Percentiles rank a stretch among this genome's conserved stretches.
These are phyloP conservation scores for Drosophila pandora DNA, from an alignment of 1,140 invertebrate genomes.

Conservation along the genomic window DNA sequence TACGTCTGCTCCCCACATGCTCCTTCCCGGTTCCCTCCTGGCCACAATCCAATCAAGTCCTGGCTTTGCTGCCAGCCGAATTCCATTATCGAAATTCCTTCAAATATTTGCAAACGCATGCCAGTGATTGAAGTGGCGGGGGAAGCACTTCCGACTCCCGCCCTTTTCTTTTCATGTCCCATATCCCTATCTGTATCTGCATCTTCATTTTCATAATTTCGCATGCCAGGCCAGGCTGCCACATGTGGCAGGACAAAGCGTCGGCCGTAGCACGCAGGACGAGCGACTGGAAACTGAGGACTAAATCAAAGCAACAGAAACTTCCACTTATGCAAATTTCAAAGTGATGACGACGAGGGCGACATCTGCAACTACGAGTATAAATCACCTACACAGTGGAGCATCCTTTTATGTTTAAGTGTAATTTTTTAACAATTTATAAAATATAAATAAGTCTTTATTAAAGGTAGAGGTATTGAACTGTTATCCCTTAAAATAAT, in stretches of 20 bases:
- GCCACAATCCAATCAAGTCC: conserved; percentile 53
- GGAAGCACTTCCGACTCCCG: not conserved
- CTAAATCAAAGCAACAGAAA: conserved; percentile 50
- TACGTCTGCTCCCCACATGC: conserved; percentile 35
- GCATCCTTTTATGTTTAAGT: not conserved
- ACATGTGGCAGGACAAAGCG: conserved; percentile 47
- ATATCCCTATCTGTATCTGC: conserved; percentile 20
- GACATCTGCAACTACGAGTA: conserved; percentile 21
- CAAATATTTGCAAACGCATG: conserved; percentile 60
- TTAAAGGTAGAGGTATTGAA: too few relatives aligned
- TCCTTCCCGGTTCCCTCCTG: not conserved
- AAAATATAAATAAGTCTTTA: too few relatives aligned
- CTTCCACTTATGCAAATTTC: conserved; percentile 62
- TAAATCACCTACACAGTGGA: conserved; percentile 26
- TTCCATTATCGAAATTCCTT: conserved; percentile 57
- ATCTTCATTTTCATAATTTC: conserved; percentile 74
- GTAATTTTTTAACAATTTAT: too few relatives aligned
- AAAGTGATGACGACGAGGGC: conserved; percentile 16
- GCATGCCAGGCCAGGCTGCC: conserved; percentile 34
- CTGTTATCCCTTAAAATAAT: too few relatives aligned
- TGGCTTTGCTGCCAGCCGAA: conserved; percentile 38
- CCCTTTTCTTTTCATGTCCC: not conserved
- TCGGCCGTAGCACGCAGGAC: conserved; percentile 5
- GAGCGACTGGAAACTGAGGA: not conserved
- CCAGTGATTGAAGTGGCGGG: conserved; percentile 23